Evolutionary conservation across 2,113 vertebrate genomes (phyloP).

Genomic region (Brachyhypopomus occidentalis): DNA sequence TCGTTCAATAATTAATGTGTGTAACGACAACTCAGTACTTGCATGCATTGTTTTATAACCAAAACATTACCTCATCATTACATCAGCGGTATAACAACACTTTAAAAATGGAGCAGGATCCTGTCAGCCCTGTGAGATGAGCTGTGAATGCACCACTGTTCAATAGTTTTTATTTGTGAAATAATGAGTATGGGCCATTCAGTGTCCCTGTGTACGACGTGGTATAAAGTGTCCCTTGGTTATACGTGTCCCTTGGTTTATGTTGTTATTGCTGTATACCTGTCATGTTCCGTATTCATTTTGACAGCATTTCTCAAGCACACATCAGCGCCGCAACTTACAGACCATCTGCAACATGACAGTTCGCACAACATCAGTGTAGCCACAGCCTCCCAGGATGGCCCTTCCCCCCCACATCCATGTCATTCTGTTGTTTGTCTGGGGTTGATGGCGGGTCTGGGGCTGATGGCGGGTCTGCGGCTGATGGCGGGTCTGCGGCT

Average conservation of each 20-base stretch:
- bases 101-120: neutral
- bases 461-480: too few species aligned
- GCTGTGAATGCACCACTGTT: neutral
- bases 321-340: neutral
- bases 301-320: conserved; percentile 1
- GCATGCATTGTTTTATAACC: conserved; percentile 41
- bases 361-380: neutral
- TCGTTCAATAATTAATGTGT: conserved; percentile 50
- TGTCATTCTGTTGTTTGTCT: conserved; percentile 1
- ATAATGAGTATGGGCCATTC: neutral
- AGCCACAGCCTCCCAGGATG: neutral
- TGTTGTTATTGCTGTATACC: neutral
- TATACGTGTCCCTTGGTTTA: neutral
- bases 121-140: conserved; percentile 17
- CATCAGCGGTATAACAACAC: too few species aligned
- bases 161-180: too few species aligned
- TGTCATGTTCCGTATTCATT: neutral
- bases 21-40: conserved; percentile 17
- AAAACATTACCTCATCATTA: conserved; percentile 25
- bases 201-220: neutral
- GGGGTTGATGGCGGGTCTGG: too few species aligned
- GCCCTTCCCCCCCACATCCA: neutral
- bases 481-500: too few species aligned
- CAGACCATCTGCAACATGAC: conserved; percentile 4
- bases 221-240: neutral